phyloP scores from a whole-genome alignment of 1,140 invertebrate species.

The Drosophila serrata region DNA sequence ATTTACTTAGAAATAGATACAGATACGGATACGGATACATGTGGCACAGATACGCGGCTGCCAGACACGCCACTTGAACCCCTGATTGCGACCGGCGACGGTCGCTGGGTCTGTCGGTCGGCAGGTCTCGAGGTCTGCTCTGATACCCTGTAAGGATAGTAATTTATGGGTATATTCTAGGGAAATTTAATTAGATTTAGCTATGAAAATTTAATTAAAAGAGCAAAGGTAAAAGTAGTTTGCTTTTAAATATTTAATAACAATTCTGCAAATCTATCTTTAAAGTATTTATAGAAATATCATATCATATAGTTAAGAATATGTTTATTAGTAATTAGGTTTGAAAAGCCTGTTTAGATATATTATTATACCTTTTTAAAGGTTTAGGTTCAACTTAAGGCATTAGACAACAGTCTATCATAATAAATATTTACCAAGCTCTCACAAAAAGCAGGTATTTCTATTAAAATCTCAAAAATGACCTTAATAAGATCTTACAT shows the following conservation, averaged over 20 bases:
- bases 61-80: slow-evolving; percentile 64
- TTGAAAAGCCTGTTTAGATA: background rate
- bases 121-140: background rate
- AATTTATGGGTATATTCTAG: background rate
- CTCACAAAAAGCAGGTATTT: background rate
- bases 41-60: slow-evolving; percentile 34
- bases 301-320: background rate
- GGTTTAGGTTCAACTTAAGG: background rate
- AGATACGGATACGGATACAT: slow-evolving; percentile 51
- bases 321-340: background rate
- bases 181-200: background rate
- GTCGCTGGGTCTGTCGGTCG: slow-evolving; percentile 21
- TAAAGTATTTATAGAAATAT: too few species aligned
- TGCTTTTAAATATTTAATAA: background rate
- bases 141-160: slow-evolving; percentile 9
- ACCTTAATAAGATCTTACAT: too few species aligned
- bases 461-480: too few species aligned
- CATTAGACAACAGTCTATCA: background rate
- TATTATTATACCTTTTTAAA: background rate
- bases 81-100: slow-evolving; percentile 56
- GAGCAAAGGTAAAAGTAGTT: background rate
- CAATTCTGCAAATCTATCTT: background rate
- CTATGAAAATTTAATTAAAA: background rate
- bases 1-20: slow-evolving; percentile 77
- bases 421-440: background rate